Base-by-base conservation (phyloP, 2,888 invertebrate genomes). In the Thecocarcelia acutangulata region DNA sequence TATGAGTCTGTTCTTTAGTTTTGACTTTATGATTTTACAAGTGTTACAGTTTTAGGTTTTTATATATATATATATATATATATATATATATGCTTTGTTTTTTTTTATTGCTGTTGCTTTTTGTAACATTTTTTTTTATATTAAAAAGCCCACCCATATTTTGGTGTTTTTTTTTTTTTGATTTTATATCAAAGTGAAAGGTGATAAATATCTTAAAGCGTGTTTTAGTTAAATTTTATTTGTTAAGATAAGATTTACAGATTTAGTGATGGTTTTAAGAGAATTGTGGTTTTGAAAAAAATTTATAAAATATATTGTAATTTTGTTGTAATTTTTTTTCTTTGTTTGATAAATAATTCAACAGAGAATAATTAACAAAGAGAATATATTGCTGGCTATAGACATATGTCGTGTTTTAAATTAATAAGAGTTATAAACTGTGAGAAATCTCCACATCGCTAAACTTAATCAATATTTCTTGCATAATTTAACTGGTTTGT, bases 21-120 rank as follows among this genome's bases (percentile, higher is more conserved):
- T 77, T 81, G 72, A 73, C 63, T 82, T 74, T 75, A 82, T 75
- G 82, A 46, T 59, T 78, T 78, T 66, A 78, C 74, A 82, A 82
- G 74, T 82, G 82, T 70, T 82, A 78, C 82, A 82, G 78, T 82
- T 82, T 77, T 74, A 64, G 44, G 44, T 37, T 58, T 42, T 61
- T 12, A 4, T 28, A 4, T 28, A 28, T 4, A 28, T 33, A 12
- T n/a, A n/a, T n/a, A n/a, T n/a, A n/a, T n/a, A n/a, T n/a, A n/a
- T n/a, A n/a, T n/a, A n/a, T n/a, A n/a, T n/a, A n/a, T n/a, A n/a
- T 21, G n/a, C 48, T 12, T 56, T 24, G 33, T 13, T 72, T 63
- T 44, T 48, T 12, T 48, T 52, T 50, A 21, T 17, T 48, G 12
- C 13, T 33, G 15, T 40, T 64, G 19, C 44, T 24, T 59, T 19